Evolutionary conservation across 2,113 vertebrate genomes (phyloP).

Genomic region (Solea senegalensis): DNA sequence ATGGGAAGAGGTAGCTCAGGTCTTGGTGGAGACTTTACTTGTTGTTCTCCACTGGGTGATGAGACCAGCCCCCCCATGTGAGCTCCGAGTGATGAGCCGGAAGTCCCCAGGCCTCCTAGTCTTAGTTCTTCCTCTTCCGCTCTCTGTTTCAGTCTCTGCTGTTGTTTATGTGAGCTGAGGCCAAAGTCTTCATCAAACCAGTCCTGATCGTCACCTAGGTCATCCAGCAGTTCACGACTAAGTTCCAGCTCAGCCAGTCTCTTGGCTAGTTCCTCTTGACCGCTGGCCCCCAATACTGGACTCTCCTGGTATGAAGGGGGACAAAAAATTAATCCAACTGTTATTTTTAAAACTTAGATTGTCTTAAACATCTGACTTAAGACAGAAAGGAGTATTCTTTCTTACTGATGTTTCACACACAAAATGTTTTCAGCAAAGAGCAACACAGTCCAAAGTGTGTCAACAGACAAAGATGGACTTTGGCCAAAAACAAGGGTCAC

Average conservation of each 20-base stretch:
- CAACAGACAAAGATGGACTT: conserved; percentile 65
- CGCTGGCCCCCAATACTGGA: conserved; percentile 89
- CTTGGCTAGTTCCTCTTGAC: conserved; percentile 93
- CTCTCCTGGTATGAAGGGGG: conserved; percentile 83
- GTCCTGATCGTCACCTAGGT: conserved; percentile 93
- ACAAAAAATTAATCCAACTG: background rate
- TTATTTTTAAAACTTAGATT: background rate
- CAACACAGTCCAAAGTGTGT: conserved; percentile 47
- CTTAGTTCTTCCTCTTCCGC: conserved; percentile 72
- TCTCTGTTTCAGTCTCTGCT: conserved; percentile 81
- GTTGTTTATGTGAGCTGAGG: conserved; percentile 87
- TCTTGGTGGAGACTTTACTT: conserved; percentile 81
- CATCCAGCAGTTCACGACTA: conserved; percentile 87
- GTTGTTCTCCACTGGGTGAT: conserved; percentile 54
- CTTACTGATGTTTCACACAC: conserved; percentile 14
- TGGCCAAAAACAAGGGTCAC: conserved; percentile 30
- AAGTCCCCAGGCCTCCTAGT: conserved; percentile 35
- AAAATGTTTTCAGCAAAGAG: conserved; percentile 9
- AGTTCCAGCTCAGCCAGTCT: conserved; percentile 93
- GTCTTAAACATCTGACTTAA: background rate
- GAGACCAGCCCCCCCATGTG: conserved; percentile 37
- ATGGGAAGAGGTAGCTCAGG: conserved; percentile 76
- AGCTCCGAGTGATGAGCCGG: conserved; percentile 31
- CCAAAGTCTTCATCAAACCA: conserved; percentile 99
- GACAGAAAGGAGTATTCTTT: background rate